These are phyloP conservation scores for Argyresthia albistria DNA, from an alignment of 2,888 invertebrate genomes.

Conservation along the genomic window DNA sequence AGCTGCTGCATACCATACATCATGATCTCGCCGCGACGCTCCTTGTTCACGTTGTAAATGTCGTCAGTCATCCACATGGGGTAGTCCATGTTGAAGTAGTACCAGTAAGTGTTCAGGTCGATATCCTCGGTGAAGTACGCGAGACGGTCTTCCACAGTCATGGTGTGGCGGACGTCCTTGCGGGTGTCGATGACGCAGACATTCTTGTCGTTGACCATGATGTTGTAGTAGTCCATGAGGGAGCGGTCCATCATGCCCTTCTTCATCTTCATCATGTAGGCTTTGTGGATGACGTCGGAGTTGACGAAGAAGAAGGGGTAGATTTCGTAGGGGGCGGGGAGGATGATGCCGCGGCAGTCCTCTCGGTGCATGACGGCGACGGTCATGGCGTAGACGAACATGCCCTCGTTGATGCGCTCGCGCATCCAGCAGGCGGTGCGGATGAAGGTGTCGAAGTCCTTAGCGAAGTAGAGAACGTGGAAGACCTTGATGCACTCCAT, in stretches of 20 bases:
- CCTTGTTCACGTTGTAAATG: slow-evolving; percentile 54
- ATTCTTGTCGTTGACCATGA: slow-evolving; percentile 63
- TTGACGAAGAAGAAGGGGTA: slow-evolving; percentile 84
- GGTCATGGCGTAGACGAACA: slow-evolving; percentile 80
- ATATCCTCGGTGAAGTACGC: slow-evolving; percentile 85
- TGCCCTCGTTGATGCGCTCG: slow-evolving; percentile 78
- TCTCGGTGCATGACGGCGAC: slow-evolving; percentile 77
- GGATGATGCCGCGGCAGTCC: slow-evolving; percentile 76
- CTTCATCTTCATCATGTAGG: slow-evolving; percentile 75
- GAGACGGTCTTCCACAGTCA: slow-evolving; percentile 74
- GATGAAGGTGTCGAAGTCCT: slow-evolving; percentile 79
- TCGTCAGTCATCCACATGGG: slow-evolving; percentile 79
- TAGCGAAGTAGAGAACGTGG: slow-evolving; percentile 76
- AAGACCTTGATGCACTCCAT: slow-evolving; percentile 75
- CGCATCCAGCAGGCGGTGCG: slow-evolving; percentile 80
- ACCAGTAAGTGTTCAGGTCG: slow-evolving; percentile 81
- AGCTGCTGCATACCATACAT: slow-evolving; percentile 76
- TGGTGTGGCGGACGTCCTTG: slow-evolving; percentile 71
- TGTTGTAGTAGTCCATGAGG: slow-evolving; percentile 64
- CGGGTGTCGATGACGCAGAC: slow-evolving; percentile 78
- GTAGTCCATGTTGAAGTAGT: slow-evolving; percentile 77
- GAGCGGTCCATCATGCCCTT: slow-evolving; percentile 69
- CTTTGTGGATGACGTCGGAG: slow-evolving; percentile 78
- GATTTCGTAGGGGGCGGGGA: slow-evolving; percentile 84
- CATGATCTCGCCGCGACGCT: slow-evolving; percentile 70